Percentiles rank a stretch among this genome's conserved stretches.
Evolutionary conservation across 2,888 invertebrate genomes (phyloP).

Genomic region (Coenonympha arcania): DNA sequence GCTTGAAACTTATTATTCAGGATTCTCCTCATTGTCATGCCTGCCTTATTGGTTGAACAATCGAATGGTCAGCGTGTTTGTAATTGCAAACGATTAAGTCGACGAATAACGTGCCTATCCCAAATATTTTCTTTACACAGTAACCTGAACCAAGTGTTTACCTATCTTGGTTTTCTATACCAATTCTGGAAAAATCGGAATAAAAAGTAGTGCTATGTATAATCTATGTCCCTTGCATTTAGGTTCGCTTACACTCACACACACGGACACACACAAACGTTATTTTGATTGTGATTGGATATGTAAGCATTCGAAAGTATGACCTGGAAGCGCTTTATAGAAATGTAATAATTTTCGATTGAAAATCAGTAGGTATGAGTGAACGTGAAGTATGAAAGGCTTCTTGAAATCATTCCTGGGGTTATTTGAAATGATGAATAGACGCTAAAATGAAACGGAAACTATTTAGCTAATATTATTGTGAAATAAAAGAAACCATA

Average conservation of each 20-base stretch:
- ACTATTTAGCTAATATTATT: constrained; percentile 7
- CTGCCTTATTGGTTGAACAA: constrained; percentile 10
- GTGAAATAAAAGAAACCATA: constrained; percentile 25
- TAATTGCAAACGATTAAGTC: constrained; percentile 2
- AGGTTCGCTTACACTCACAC: no score
- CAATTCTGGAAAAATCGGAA: no score
- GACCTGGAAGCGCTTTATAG: not conserved
- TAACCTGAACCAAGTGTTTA: not conserved
- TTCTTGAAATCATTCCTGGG: no score
- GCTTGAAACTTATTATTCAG: constrained; percentile 13
- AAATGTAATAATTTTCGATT: not conserved
- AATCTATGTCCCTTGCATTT: no score
- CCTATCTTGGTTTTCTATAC: no score
- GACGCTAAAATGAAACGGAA: not conserved
- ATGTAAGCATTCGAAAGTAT: not conserved
- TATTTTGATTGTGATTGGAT: no score
- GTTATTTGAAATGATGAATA: not conserved
- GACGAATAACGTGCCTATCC: not conserved
- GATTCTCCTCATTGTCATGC: constrained; percentile 1
- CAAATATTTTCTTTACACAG: not conserved
- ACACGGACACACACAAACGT: no score
- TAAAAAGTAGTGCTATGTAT: no score
- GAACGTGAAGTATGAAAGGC: no score
- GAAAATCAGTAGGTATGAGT: no score
- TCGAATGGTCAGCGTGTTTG: constrained; percentile 2